Base-by-base conservation (phyloP, 53 echinoderm and acorn worm species). In the Temnopleurus reevesii region DNA sequence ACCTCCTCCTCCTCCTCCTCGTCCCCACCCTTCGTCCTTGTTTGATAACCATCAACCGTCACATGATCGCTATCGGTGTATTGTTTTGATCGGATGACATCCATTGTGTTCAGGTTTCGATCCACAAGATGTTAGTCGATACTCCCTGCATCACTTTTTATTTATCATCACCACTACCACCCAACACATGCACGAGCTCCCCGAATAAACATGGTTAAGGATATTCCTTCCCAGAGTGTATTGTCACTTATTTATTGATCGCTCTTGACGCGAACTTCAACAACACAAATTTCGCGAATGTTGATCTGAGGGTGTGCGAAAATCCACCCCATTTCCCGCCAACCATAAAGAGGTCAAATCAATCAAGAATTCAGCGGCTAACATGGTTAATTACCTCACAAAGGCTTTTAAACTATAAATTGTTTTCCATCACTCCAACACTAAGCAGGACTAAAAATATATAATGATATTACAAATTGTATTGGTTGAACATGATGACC, bases 41-140 rank as follows among this genome's bases (percentile, higher is more conserved):
- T 47, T 58, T 44, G 43, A 47, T 60, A 41, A 9, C 45, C 61
- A 44, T 45, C 46, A 25, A 85, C 26, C 25, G 23, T 43, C 83
- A 57, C 35, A 30, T 17, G 26, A 45, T 85, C 61, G 17, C 8
- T 85, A 85, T 27, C 60, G 55, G 26, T 19, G 17, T 13, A 25
- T 57, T 34, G 59, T 36, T 60, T 36, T 28, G 61, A 85, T 85
- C 60, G 85, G 45, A 59, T 46, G 45, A 59, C 60, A 85, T 85
- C 85, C 85, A 85, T 85, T 59, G 71, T 71, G n/a, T 34, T 65
- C 71, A 36, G 21, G 80, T 28, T 51, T 80, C 80, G 46, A 51
- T 80, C 51, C 47, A 47, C 31, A 51, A 80, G 80, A 46, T 80
- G 12, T n/a, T n/a, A 10, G 80, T 47, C 80, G 51, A 51, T 71